Conservation (phyloP, 2,113 vertebrate species). For the human region DNA sequence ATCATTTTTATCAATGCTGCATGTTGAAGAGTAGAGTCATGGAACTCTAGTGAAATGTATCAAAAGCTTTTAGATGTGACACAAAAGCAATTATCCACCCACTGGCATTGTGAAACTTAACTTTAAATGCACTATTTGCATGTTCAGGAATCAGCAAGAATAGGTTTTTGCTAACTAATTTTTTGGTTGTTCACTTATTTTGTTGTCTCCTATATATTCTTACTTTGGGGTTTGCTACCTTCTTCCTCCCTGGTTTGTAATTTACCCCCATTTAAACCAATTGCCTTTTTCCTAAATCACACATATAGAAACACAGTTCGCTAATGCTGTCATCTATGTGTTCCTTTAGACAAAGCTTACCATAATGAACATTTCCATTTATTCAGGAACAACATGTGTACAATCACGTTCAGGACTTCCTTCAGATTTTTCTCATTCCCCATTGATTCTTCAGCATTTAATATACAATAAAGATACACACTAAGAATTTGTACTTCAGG, state of each 20-base stretch:
- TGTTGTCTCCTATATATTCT: neutral
- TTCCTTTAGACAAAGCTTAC: neutral
- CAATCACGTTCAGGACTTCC: neutral
- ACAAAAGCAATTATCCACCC: neutral
- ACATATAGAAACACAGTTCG: neutral
- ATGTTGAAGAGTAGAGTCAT: neutral
- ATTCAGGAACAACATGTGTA: neutral
- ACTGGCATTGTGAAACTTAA: neutral
- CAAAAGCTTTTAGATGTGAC: neutral
- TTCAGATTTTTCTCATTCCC: neutral
- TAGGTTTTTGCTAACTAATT: neutral
- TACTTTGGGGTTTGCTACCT: neutral
- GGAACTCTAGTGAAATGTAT: neutral
- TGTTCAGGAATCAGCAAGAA: neutral
- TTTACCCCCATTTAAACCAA: neutral
- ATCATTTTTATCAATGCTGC: neutral
- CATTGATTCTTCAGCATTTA: neutral
- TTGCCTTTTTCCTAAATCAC: neutral
- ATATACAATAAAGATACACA: neutral
- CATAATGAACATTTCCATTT: conserved; percentile 2
- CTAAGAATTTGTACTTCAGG: neutral
- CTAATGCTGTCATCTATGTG: neutral
- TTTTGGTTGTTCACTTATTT: neutral
- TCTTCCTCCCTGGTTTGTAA: neutral
- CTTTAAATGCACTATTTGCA: neutral